Evolutionary conservation across 2,888 invertebrate genomes (phyloP).

Genomic region (Tinea semifulvella): DNA sequence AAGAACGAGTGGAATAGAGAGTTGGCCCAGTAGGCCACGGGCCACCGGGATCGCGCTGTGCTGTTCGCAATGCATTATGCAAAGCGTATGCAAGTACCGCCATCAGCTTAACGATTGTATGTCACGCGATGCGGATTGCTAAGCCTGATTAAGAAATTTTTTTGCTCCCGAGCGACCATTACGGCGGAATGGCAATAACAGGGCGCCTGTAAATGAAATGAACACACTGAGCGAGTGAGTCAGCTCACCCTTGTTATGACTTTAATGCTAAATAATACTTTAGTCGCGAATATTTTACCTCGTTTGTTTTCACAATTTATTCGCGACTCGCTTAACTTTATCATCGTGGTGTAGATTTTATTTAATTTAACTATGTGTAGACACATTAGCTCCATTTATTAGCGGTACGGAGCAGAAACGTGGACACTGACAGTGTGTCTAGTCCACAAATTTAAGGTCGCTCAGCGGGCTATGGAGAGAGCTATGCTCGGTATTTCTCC

Average conservation of each 20-base stretch:
- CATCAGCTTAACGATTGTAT: constrained; percentile 24
- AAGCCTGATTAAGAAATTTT: constrained; percentile 23
- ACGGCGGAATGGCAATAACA: constrained; percentile 5
- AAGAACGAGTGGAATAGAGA: too few relatives aligned
- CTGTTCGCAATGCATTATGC: constrained; percentile 26
- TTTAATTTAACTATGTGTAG: too few relatives aligned
- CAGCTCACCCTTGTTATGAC: constrained; percentile 1
- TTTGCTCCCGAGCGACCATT: constrained; percentile 20
- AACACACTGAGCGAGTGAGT: constrained; percentile 7
- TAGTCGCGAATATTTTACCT: constrained; percentile 5
- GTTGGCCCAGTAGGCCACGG: neutral
- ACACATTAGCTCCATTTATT: too few relatives aligned
- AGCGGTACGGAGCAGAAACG: too few relatives aligned
- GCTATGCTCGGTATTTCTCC: too few relatives aligned
- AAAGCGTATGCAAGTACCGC: constrained; percentile 21
- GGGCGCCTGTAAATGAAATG: constrained; percentile 11
- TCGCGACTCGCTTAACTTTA: too few relatives aligned
- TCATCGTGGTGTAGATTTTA: too few relatives aligned
- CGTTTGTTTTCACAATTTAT: constrained; percentile 3
- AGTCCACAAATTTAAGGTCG: too few relatives aligned
- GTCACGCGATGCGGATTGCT: constrained; percentile 25
- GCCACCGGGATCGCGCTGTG: constrained; percentile 5
- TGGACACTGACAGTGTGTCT: too few relatives aligned
- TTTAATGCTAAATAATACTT: constrained; percentile 8
- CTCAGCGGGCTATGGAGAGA: too few relatives aligned